These are phyloP conservation scores for Ophioninae sp. DNA, from an alignment of 2,888 invertebrate genomes.

Conservation along the genomic window DNA sequence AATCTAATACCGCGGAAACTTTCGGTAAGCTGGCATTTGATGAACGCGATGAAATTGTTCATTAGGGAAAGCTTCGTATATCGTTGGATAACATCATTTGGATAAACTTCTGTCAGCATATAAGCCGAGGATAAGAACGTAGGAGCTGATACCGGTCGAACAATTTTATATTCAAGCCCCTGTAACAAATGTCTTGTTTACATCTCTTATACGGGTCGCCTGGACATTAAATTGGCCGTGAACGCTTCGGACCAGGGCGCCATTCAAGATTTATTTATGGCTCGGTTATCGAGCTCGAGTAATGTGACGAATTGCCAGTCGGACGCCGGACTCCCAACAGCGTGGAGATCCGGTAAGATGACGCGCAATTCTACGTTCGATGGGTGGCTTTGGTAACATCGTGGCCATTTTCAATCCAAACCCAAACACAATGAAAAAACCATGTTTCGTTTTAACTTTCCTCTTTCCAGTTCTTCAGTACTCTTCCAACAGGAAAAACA, in stretches of 20 bases:
- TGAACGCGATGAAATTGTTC: neutral
- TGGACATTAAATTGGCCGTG: conserved; percentile 21
- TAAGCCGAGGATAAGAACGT: neutral
- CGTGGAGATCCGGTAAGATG: conserved; percentile 22
- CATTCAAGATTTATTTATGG: conserved; percentile 39
- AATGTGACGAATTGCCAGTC: conserved; percentile 40
- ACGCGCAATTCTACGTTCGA: neutral
- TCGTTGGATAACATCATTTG: neutral
- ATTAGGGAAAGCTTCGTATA: neutral
- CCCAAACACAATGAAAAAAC: too few species aligned
- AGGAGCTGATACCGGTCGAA: neutral
- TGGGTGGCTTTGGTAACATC: conserved; percentile 28
- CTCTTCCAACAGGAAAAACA: too few species aligned
- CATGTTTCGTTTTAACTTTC: too few species aligned
- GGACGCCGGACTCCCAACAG: conserved; percentile 13
- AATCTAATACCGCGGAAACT: too few species aligned
- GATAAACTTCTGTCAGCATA: neutral
- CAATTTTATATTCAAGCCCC: conserved; percentile 6
- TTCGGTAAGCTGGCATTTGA: neutral
- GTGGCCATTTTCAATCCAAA: neutral
- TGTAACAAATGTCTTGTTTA: conserved; percentile 24
- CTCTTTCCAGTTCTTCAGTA: too few species aligned
- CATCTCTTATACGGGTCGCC: neutral
- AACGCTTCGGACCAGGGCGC: conserved; percentile 13
- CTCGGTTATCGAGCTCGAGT: conserved; percentile 34